These are phyloP conservation scores for Enteromius radiatus DNA, from an alignment of 2,797 vertebrate species.

Conservation along the genomic window DNA sequence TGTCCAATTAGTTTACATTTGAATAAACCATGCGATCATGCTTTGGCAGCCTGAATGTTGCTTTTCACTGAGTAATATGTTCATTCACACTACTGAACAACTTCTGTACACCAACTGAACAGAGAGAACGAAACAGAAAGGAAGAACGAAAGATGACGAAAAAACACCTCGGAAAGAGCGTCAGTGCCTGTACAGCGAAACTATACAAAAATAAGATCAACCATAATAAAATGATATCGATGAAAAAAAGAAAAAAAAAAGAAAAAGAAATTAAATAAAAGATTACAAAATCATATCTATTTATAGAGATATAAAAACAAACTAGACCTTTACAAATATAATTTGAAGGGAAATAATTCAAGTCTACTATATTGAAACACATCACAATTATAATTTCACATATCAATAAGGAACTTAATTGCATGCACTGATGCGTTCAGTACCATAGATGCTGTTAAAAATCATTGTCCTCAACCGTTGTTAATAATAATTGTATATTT, in stretches of 20 bases:
- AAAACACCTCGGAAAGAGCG: slow-evolving; percentile 76
- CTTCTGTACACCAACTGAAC: slow-evolving; percentile 85
- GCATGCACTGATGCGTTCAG: slow-evolving; percentile 88
- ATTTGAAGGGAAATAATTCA: slow-evolving; percentile 83
- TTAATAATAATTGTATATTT: slow-evolving; percentile 72
- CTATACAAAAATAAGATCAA: slow-evolving; percentile 80
- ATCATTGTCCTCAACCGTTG: slow-evolving; percentile 72
- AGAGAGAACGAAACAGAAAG: slow-evolving; percentile 59
- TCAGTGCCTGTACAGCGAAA: slow-evolving; percentile 79
- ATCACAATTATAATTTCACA: slow-evolving; percentile 88
- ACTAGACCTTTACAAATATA: slow-evolving; percentile 81
- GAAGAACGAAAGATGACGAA: slow-evolving; percentile 65
- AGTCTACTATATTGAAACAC: slow-evolving; percentile 87
- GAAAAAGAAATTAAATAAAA: slow-evolving; percentile 68
- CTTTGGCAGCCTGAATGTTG: slow-evolving; percentile 87
- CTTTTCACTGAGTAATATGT: slow-evolving; percentile 87
- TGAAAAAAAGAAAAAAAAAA: slow-evolving; percentile 53
- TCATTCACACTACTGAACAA: slow-evolving; percentile 86
- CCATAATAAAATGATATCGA: slow-evolving; percentile 70
- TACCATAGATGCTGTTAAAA: slow-evolving; percentile 86
- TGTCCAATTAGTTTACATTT: slow-evolving; percentile 83
- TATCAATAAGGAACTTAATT: slow-evolving; percentile 86
- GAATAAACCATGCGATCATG: slow-evolving; percentile 89
- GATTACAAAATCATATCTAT: slow-evolving; percentile 79
- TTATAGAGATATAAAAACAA: slow-evolving; percentile 80